These are phyloP conservation scores for Melikaiella ostensackeni DNA, from an alignment of 2,888 invertebrate species.

Conservation along the genomic window DNA sequence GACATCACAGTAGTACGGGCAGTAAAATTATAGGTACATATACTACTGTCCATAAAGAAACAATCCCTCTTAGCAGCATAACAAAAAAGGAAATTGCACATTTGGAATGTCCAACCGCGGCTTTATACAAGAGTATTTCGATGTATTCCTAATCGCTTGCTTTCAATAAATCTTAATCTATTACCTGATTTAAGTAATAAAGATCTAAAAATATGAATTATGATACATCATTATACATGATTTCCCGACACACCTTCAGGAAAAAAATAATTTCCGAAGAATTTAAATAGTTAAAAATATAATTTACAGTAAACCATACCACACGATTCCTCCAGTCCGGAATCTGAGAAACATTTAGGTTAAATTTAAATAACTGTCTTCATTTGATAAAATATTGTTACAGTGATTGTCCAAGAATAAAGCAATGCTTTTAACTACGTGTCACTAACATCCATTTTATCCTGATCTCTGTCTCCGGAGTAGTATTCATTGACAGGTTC, in stretches of 20 bases:
- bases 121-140: conserved; percentile 29
- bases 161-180: not conserved
- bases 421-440: conserved; percentile 59
- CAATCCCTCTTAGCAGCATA: not conserved
- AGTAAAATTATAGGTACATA: not conserved
- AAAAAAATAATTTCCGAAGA: not conserved
- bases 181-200: conserved; percentile 12
- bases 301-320: conserved; percentile 10
- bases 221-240: conserved; percentile 10
- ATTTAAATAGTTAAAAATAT: conserved; percentile 1
- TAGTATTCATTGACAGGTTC: conserved; percentile 93
- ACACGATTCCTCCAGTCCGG: not conserved
- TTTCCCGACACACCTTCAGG: not conserved
- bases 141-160: not conserved
- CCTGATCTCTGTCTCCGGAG: conserved; percentile 94
- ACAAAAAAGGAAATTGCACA: conserved; percentile 28
- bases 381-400: not conserved
- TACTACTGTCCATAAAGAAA: not conserved
- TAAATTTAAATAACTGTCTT: not conserved
- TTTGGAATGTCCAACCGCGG: not conserved
- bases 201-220: not conserved
- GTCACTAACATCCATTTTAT: conserved; percentile 81
- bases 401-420: not conserved
- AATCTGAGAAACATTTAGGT: not conserved
- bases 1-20: not conserved